These are phyloP conservation scores for Orthosia incerta DNA, from an alignment of 2,888 invertebrate species.

Conservation along the genomic window DNA sequence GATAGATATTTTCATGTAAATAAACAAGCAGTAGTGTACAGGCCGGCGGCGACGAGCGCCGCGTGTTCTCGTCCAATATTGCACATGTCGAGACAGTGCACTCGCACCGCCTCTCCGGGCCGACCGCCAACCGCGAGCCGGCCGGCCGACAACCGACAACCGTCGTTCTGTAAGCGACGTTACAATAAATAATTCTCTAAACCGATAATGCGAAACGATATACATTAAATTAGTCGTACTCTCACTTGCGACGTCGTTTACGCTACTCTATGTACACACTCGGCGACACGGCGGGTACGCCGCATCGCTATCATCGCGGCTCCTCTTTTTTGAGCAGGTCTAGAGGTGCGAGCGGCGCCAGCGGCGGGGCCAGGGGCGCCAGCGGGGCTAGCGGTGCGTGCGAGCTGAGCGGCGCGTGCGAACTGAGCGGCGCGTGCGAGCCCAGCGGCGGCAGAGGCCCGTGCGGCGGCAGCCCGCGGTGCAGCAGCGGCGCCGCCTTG, in stretches of 20 bases:
- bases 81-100: constrained; percentile 83
- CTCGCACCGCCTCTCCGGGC: constrained; percentile 73
- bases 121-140: constrained; percentile 61
- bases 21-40: constrained; percentile 89
- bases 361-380: constrained; percentile 90
- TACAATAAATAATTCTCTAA: constrained; percentile 90
- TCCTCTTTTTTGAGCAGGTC: constrained; percentile 92
- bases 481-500: constrained; percentile 87
- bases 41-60: constrained; percentile 79
- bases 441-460: constrained; percentile 81
- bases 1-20: constrained; percentile 90
- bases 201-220: constrained; percentile 86
- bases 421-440: constrained; percentile 82
- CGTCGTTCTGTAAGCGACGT: constrained; percentile 79
- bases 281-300: constrained; percentile 66
- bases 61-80: constrained; percentile 83
- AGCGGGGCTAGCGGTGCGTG: constrained; percentile 87
- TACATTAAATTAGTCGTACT: constrained; percentile 79
- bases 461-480: constrained; percentile 84
- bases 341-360: constrained; percentile 87
- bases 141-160: constrained; percentile 60
- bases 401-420: constrained; percentile 68
- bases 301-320: constrained; percentile 88
- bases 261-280: constrained; percentile 76
- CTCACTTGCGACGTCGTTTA: constrained; percentile 79